Evolutionary conservation across 2,888 invertebrate species (phyloP), one percentile per base, ranked within the genome.

Genomic region (Polyploca ridens): DNA sequence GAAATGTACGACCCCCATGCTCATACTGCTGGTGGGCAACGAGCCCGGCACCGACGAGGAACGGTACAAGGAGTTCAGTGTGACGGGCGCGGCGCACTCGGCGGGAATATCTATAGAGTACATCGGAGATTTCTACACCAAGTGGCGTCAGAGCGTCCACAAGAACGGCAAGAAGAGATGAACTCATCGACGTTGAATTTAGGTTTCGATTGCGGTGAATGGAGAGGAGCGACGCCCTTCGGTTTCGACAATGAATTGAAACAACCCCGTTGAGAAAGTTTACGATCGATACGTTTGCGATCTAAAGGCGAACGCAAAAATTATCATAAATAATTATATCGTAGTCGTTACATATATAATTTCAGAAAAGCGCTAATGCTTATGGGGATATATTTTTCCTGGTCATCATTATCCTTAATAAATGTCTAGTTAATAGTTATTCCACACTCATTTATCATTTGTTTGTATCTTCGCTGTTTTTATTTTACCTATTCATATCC

Each of bases 51-150:
- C 69, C 60, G 87, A 84, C 4, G 95, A 95, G 8, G 95, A 95
- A 63, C 94, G 94, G 68, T 90, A 85, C 69, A 95, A 95, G 75
- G 95, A 96, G 72, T 97, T 97, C 83, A 97, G 97, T 86, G 95
- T 96, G 66, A 95, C 96, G 8, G 97, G 97, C 66, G 95, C 98
- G 73, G 96, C 97, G 35, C 96, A 97, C 79, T 95, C 97, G 60
- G 97, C 97, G 68, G 98, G 98, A 27, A 96, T 98, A 62, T 96
- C 97, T 76, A 94, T 98, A 64, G 97, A 98, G 88, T 96, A 96
- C 81, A 97, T 98, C 75, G 96, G 96, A 75, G 96, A 96, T 74
- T 98, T 98, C 94, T 97, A 97, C 91, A 94, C 95, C 61, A 98
- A 97, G 90, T 98, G 98, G 97, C 97, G 97, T 86, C 96, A 96